A percentile compares a stretch with the other conserved stretches of the same genome.
These are phyloP conservation scores for Orgyia antiqua DNA, from an alignment of 2,888 invertebrate species.

Conservation along the genomic window DNA sequence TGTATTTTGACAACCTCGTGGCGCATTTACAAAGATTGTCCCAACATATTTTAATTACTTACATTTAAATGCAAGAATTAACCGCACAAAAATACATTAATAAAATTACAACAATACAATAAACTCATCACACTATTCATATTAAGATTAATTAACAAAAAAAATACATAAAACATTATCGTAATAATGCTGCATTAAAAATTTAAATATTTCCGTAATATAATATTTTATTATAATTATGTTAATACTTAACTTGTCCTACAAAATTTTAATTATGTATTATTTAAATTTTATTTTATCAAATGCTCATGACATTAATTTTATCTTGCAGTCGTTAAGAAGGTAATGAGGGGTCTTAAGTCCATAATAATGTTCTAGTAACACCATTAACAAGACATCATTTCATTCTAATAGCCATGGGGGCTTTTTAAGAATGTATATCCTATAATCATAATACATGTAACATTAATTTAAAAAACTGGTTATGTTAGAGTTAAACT, in stretches of 20 bases:
- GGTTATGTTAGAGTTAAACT: too few species aligned
- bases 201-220: slow-evolving; percentile 27
- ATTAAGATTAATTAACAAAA: slow-evolving; percentile 4
- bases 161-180: slow-evolving; percentile 7
- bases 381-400: slow-evolving; percentile 10
- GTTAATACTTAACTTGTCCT: slow-evolving; percentile 25
- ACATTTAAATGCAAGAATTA: slow-evolving; percentile 9
- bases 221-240: slow-evolving; percentile 24
- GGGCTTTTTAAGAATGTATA: background rate
- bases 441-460: background rate
- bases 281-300: slow-evolving; percentile 19
- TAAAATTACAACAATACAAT: too few species aligned
- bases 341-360: slow-evolving; percentile 5
- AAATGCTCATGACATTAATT: slow-evolving; percentile 10
- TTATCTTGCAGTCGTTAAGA: slow-evolving; percentile 8
- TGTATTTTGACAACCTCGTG: too few species aligned
- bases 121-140: too few species aligned
- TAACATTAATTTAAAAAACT: too few species aligned
- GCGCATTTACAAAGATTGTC: too few species aligned
- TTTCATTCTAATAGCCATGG: background rate
- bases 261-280: slow-evolving; percentile 24
- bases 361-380: slow-evolving; percentile 8
- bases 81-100: too few species aligned
- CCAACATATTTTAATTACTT: too few species aligned
- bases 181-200: slow-evolving; percentile 7